A percentile compares a stretch with the other conserved stretches of the same genome.
Evolutionary conservation across 2,797 vertebrate species (phyloP).

Genomic region (Falco rusticolus): DNA sequence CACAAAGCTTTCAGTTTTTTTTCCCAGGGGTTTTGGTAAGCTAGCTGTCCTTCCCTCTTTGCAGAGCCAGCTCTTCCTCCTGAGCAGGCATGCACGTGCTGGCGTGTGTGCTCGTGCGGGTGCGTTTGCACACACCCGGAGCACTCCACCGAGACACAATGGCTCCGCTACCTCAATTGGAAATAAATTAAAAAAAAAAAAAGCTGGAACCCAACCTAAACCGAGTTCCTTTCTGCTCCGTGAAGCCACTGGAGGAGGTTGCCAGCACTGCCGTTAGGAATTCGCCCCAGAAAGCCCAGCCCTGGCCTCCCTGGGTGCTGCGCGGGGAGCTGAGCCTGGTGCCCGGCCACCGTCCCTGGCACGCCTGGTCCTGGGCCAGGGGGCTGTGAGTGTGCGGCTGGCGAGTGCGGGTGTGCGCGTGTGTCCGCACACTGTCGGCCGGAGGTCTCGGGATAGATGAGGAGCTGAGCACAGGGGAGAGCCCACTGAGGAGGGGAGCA

Average conservation of each 20-base stretch:
- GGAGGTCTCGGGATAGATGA: accelerated
- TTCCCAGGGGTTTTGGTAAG: not conserved
- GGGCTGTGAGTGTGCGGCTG: not conserved
- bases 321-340: not conserved
- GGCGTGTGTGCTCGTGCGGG: accelerated
- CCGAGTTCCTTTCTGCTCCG: not conserved
- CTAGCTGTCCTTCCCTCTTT: not conserved
- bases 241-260: not conserved
- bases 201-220: not conserved
- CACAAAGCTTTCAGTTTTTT: not conserved
- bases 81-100: accelerated
- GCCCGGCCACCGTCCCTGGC: not conserved
- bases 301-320: not conserved
- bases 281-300: not conserved
- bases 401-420: accelerated
- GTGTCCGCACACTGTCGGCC: not conserved
- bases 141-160: not conserved
- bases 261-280: not conserved
- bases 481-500: not conserved
- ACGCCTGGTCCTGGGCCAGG: not conserved
- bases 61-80: not conserved
- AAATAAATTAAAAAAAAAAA: not conserved
- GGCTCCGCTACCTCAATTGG: accelerated
- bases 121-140: not conserved
- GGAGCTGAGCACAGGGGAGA: not conserved